These are phyloP conservation scores for Arrhopalites spinosus DNA, from an alignment of 2,888 invertebrate species.

Conservation along the genomic window DNA sequence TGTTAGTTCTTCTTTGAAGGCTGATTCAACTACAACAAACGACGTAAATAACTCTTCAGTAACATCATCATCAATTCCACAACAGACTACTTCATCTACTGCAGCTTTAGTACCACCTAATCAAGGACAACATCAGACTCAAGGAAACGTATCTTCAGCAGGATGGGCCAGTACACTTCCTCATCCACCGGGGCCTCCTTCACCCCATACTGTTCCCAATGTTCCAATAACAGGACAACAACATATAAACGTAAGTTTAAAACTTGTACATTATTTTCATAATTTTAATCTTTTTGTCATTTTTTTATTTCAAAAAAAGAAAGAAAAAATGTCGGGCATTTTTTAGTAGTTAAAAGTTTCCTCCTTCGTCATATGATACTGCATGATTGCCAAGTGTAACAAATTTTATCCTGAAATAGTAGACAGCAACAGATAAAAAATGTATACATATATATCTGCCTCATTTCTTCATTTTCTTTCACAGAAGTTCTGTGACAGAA, in stretches of 20 bases:
- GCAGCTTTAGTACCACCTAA: slow-evolving; percentile 33
- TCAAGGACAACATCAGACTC: slow-evolving; percentile 42
- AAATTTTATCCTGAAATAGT: too few species aligned
- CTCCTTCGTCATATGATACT: too few species aligned
- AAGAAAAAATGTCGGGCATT: background rate
- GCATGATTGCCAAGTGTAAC: too few species aligned
- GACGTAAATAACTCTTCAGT: slow-evolving; percentile 37
- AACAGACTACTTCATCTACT: slow-evolving; percentile 33
- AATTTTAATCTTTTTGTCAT: background rate
- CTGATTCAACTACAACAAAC: slow-evolving; percentile 45
- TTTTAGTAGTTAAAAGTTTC: too few species aligned
- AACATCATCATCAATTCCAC: slow-evolving; percentile 44
- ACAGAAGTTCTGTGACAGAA: too few species aligned
- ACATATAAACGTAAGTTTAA: slow-evolving; percentile 24
- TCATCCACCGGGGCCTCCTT: slow-evolving; percentile 47
- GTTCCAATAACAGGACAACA: slow-evolving; percentile 48
- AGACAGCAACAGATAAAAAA: too few species aligned
- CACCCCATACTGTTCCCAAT: slow-evolving; percentile 45
- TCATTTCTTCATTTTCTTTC: too few species aligned
- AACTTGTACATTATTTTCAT: background rate
- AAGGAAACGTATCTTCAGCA: slow-evolving; percentile 35
- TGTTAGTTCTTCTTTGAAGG: slow-evolving; percentile 45
- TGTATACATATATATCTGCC: too few species aligned
- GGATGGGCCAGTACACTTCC: slow-evolving; percentile 52
- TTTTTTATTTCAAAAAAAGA: background rate